Conservation (phyloP, 2,113 vertebrate species). For the Nematolebias whitei region DNA sequence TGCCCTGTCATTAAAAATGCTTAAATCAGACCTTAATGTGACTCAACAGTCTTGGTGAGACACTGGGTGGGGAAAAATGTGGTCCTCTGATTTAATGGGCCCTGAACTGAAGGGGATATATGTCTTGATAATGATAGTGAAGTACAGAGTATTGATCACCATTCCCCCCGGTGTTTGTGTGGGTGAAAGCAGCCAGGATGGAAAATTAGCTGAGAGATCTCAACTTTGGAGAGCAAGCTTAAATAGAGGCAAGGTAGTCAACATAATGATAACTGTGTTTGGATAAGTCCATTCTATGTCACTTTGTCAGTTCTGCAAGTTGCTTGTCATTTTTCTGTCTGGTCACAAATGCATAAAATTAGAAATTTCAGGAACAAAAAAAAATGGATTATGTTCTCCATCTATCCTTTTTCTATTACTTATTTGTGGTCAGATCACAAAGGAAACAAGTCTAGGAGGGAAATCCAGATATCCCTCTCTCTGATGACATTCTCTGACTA, state of each 20-base stretch:
- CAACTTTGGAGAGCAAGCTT: slow-evolving; percentile 37
- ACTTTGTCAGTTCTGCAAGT: slow-evolving; percentile 54
- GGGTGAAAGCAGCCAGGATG: slow-evolving; percentile 61
- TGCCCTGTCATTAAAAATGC: slow-evolving; percentile 68
- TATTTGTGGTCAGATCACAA: too few species aligned
- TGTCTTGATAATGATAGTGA: slow-evolving; percentile 78
- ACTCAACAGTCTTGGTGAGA: slow-evolving; percentile 65
- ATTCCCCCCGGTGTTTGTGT: slow-evolving; percentile 65
- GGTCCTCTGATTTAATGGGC: slow-evolving; percentile 74
- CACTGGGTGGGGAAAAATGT: slow-evolving; percentile 61
- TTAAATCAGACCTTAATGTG: slow-evolving; percentile 75
- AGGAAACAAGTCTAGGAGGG: too few species aligned
- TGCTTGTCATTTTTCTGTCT: slow-evolving; percentile 43
- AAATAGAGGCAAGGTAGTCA: slow-evolving; percentile 36
- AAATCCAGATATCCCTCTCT: too few species aligned
- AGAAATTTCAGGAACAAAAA: slow-evolving; percentile 15
- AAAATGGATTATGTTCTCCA: too few species aligned
- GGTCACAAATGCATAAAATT: slow-evolving; percentile 25
- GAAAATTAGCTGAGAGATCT: slow-evolving; percentile 70
- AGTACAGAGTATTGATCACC: slow-evolving; percentile 77
- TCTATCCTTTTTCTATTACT: too few species aligned
- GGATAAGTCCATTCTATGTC: slow-evolving; percentile 43
- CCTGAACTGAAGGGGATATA: slow-evolving; percentile 69
- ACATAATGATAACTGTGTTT: slow-evolving; percentile 75
- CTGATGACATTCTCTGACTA: too few species aligned